Conservation (phyloP, 2,888 invertebrate species). For the Gerosis bhagava region DNA sequence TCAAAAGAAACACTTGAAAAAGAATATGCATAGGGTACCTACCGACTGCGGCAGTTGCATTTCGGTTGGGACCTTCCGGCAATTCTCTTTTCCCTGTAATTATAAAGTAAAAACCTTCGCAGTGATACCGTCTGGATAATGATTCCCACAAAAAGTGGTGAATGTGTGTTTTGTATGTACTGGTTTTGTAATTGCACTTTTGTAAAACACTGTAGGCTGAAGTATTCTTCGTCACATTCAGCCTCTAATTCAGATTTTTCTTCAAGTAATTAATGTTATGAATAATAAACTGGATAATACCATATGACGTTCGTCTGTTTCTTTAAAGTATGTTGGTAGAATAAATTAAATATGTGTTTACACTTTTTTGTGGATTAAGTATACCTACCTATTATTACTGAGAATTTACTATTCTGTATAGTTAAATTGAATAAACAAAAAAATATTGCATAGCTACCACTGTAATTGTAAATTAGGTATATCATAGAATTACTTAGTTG, state of each 20-base stretch:
- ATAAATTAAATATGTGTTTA: too few relatives aligned
- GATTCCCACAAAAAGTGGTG: slow-evolving; percentile 44
- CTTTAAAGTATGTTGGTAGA: neutral
- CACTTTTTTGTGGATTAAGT: too few relatives aligned
- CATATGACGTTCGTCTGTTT: slow-evolving; percentile 25
- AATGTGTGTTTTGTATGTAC: slow-evolving; percentile 35
- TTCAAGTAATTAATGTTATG: too few relatives aligned
- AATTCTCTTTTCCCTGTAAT: slow-evolving; percentile 55
- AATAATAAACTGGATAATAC: slow-evolving; percentile 17
- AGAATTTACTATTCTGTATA: too few relatives aligned
- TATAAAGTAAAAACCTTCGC: slow-evolving; percentile 52
- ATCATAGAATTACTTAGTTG: too few relatives aligned
- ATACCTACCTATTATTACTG: too few relatives aligned
- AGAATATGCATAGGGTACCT: slow-evolving; percentile 25
- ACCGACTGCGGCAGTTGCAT: slow-evolving; percentile 48
- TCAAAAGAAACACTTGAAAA: slow-evolving; percentile 50
- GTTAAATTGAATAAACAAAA: too few relatives aligned
- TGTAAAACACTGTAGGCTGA: slow-evolving; percentile 19
- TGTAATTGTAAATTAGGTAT: too few relatives aligned
- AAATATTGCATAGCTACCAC: too few relatives aligned
- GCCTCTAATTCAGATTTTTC: slow-evolving; percentile 37
- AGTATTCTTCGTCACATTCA: slow-evolving; percentile 34
- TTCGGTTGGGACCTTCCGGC: slow-evolving; percentile 50
- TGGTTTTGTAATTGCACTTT: slow-evolving; percentile 34
- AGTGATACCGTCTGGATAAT: slow-evolving; percentile 47